Evolutionary conservation across 2,888 invertebrate species (phyloP).

Genomic region (Lasioglossum vierecki): DNA sequence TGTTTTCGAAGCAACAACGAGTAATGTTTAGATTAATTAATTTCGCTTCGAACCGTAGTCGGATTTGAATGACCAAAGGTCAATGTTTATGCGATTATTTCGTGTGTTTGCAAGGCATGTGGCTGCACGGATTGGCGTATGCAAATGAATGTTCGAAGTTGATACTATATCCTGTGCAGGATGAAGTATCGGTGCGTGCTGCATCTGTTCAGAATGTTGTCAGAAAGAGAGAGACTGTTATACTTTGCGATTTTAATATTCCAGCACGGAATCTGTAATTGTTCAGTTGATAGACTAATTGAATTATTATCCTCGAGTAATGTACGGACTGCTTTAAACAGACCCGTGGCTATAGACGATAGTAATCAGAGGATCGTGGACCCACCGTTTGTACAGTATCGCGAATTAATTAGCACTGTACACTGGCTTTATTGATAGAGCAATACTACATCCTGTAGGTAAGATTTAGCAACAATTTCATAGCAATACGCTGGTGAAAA

Average conservation of each 20-base stretch:
- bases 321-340: neutral
- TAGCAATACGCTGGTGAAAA: neutral
- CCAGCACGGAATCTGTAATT: neutral
- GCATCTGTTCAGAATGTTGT: neutral
- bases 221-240: neutral
- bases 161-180: neutral
- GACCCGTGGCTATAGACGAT: neutral
- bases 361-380: neutral
- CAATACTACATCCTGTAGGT: neutral
- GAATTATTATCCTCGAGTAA: neutral
- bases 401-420: neutral
- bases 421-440: neutral
- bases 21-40: neutral
- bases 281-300: neutral
- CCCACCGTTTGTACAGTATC: neutral
- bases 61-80: neutral
- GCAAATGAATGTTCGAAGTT: neutral
- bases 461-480: neutral
- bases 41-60: neutral
- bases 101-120: neutral
- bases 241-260: neutral
- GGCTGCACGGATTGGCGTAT: neutral
- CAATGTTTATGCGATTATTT: conserved; percentile 4
- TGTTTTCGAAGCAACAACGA: neutral
- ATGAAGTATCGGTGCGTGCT: neutral